These are phyloP conservation scores for Orchesella cincta DNA, from an alignment of 1,140 invertebrate species.

Conservation along the genomic window DNA sequence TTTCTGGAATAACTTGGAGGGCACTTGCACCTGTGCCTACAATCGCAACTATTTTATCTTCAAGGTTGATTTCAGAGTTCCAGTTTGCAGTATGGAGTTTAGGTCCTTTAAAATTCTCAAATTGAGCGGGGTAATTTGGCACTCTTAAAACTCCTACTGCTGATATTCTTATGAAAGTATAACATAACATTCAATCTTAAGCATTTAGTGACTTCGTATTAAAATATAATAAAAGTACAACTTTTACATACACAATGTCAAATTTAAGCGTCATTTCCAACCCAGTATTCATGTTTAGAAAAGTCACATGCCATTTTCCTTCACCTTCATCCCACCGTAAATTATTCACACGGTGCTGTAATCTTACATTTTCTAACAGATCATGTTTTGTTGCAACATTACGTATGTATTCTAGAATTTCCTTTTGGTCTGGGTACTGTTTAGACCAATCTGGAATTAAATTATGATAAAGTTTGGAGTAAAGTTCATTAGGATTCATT, in stretches of 20 bases:
- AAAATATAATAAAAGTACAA: no score
- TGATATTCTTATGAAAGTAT: no score
- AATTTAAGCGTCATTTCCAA: background rate
- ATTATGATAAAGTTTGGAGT: background rate
- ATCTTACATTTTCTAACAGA: conserved; percentile 36
- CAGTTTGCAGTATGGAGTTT: conserved; percentile 34
- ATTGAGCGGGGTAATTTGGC: conserved; percentile 37
- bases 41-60: conserved; percentile 38
- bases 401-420: conserved; percentile 42
- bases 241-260: conserved; percentile 40
- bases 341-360: conserved; percentile 33
- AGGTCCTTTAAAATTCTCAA: conserved; percentile 33
- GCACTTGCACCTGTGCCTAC: conserved; percentile 42
- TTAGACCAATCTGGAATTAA: conserved; percentile 40
- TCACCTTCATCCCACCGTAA: conserved; percentile 34
- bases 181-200: no score
- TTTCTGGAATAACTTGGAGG: conserved; percentile 41
- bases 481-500: no score
- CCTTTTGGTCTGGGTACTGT: conserved; percentile 34
- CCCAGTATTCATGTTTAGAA: background rate
- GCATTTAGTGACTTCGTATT: no score
- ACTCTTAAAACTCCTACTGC: conserved; percentile 35
- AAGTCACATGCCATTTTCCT: conserved; percentile 36
- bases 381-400: conserved; percentile 40
- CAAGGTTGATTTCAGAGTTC: conserved; percentile 23